Evolutionary conservation across 2,888 invertebrate genomes (phyloP), one percentile per base, ranked within the genome.

Genomic region (Pristionchus arcanus): DNA sequence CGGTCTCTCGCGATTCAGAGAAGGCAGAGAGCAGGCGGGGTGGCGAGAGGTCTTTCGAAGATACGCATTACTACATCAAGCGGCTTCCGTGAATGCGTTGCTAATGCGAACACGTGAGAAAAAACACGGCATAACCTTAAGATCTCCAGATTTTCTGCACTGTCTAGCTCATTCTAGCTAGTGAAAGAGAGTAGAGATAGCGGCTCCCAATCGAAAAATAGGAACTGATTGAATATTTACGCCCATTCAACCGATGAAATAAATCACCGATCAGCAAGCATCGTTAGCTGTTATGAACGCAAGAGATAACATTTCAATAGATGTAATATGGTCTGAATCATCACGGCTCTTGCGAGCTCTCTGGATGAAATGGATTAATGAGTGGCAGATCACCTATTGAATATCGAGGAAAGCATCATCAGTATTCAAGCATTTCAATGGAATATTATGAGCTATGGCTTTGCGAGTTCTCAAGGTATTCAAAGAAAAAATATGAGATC

Each of bases 41-140:
- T 71, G 34, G 2, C 0, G 68, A 34, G 34, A 2, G 31, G 5
- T 2, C 13, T 71, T 71, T 15, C 3, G 42, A 9, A 49, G 4
- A 49, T 49, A 9, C 16, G 31, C 15, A 4, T 71, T 34, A 71
- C 5, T 34, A 16, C 68, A 71, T 71, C 68, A 71, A 66, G 31
- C 34, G 15, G 1, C 2, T 71, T 71, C 68, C 13, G 31, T 71
- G 31, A 34, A 71, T 71, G 31, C 68, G 28, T 16, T 21, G 63
- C 34, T 71, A 71, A 71, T 71, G 68, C 68, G 68, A 71, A 71
- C 68, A 71, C 31, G 3, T 71, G 68, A 71, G 16, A 16, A 71
- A 16, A 66, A 28, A 66, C 34, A 34, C 31, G 31, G 15, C 31
- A 71, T 16, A 71, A 66, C 2, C 68, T 19, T 16, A 4, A 5